Percentiles rank a stretch among this genome's conserved stretches.
Evolutionary conservation across 2,797 vertebrate genomes (phyloP).

Genomic region (Onychomys leucogaster): DNA sequence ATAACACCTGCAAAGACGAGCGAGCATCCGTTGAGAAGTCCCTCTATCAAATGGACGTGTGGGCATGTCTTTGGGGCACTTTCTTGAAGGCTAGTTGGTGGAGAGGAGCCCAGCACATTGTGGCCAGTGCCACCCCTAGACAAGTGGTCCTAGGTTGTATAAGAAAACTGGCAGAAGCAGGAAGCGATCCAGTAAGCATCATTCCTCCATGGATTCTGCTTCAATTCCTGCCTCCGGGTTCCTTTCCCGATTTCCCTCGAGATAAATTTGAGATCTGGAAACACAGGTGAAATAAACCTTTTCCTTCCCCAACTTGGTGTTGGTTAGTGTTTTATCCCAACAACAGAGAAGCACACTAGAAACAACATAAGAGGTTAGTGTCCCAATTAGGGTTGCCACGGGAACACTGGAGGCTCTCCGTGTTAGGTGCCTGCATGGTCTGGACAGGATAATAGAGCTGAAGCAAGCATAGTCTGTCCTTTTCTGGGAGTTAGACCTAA

Average conservation of each 20-base stretch:
- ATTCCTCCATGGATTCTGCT: not conserved
- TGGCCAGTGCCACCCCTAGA: not conserved
- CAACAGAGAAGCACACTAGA: not conserved
- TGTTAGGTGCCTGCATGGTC: rapidly evolving
- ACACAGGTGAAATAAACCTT: too few relatives aligned
- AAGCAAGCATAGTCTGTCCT: not conserved
- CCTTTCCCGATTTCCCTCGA: not conserved
- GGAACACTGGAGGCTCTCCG: too few relatives aligned
- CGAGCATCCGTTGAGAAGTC: not conserved
- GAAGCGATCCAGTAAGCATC: not conserved
- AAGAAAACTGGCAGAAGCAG: not conserved
- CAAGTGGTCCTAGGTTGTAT: not conserved
- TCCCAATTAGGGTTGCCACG: not conserved
- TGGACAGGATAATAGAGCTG: not conserved
- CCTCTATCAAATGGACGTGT: not conserved
- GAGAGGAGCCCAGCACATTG: not conserved
- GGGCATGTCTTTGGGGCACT: not conserved
- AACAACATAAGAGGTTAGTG: not conserved
- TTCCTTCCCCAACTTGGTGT: not conserved
- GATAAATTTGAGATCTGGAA: not conserved
- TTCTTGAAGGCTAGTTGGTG: not conserved
- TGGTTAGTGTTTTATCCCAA: not conserved
- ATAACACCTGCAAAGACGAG: not conserved
- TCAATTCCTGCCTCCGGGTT: not conserved
- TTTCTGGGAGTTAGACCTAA: not conserved